Percentiles rank a stretch among this genome's conserved stretches.
Conservation (phyloP, 2,113 vertebrate genomes). For the Phrynosoma platyrhinos region DNA sequence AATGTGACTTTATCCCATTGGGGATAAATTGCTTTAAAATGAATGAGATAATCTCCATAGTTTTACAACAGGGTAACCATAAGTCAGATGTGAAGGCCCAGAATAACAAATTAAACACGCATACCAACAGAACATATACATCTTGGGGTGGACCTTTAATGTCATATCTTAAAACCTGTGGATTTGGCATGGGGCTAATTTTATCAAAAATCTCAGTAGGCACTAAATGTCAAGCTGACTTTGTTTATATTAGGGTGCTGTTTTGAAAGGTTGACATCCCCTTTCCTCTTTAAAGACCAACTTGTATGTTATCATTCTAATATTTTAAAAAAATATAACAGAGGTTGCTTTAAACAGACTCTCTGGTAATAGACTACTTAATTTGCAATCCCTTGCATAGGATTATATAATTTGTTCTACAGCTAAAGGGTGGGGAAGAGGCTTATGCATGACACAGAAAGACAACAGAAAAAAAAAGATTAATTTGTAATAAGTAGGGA, state of each 20-base stretch:
- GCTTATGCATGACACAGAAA: slow-evolving; percentile 1
- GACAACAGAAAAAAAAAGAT: too few species aligned
- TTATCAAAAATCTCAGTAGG: background rate
- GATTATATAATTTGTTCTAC: background rate
- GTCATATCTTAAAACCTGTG: background rate
- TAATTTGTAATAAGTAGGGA: background rate
- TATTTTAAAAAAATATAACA: background rate
- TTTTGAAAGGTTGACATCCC: background rate
- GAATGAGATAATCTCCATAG: too few species aligned
- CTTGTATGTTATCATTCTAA: rapidly evolving
- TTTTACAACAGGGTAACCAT: too few species aligned
- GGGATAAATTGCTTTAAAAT: too few species aligned
- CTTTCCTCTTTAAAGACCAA: slow-evolving; percentile 12
- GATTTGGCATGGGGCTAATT: slow-evolving; percentile 14
- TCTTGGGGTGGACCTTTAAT: background rate
- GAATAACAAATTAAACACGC: too few species aligned
- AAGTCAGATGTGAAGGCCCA: too few species aligned
- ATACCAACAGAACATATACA: too few species aligned
- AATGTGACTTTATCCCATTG: too few species aligned
- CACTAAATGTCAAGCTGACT: background rate
- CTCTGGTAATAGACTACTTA: background rate
- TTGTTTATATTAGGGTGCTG: background rate
- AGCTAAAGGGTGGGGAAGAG: background rate
- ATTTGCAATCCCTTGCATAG: background rate
- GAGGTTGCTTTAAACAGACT: background rate